Percentiles rank a stretch among this genome's conserved stretches.
Evolutionary conservation across 2,888 invertebrate genomes (phyloP).

Genomic region (Aphidoletes aphidimyza): DNA sequence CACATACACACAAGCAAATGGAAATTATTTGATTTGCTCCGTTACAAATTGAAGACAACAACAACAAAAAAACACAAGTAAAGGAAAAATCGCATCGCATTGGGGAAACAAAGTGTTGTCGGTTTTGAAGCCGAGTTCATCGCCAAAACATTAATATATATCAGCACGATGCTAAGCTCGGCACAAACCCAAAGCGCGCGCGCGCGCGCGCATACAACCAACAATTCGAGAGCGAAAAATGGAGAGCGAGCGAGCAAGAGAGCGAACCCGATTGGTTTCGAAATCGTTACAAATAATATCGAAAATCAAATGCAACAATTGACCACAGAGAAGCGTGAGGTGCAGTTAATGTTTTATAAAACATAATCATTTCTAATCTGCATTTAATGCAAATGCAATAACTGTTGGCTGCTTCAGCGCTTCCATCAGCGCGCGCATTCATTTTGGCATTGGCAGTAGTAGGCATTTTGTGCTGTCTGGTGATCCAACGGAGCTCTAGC

Average conservation of each 20-base stretch:
- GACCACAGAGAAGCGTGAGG: constrained; percentile 53
- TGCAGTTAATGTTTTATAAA: constrained; percentile 54
- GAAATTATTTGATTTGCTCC: neutral
- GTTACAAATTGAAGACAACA: neutral
- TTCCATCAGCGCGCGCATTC: neutral
- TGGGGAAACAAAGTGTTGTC: constrained; percentile 10
- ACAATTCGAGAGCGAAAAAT: neutral
- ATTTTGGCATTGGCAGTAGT: neutral
- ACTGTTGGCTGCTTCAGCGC: neutral
- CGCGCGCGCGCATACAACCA: too few relatives aligned
- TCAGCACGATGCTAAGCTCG: constrained; percentile 14
- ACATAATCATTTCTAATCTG: constrained; percentile 53
- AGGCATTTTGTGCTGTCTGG: neutral
- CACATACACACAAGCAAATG: neutral
- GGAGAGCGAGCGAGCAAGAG: neutral
- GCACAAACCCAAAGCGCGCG: neutral
- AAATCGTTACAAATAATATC: constrained; percentile 47
- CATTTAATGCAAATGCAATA: constrained; percentile 26
- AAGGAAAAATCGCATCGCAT: neutral
- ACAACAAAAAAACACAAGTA: neutral
- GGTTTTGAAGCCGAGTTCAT: constrained; percentile 17
- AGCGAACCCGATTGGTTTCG: neutral
- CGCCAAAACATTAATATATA: neutral
- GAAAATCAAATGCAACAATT: constrained; percentile 48
- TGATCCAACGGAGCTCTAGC: too few relatives aligned